phyloP scores from a whole-genome alignment of 1,140 invertebrate genomes.

The Drosophila prosaltans region DNA sequence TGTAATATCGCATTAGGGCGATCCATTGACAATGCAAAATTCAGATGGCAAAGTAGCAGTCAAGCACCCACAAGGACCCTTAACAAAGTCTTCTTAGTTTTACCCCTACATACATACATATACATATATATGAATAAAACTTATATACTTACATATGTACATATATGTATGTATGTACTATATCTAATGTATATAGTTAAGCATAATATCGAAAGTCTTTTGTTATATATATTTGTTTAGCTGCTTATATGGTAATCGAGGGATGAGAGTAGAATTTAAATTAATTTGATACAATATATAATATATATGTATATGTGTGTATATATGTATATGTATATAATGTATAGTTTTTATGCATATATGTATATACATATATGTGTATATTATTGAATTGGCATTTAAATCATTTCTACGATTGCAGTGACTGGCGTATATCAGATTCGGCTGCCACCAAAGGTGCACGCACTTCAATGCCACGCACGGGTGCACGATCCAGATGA shows the following conservation, averaged over 20 bases:
- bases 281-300: not conserved
- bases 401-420: slow-evolving; percentile 55
- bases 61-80: slow-evolving; percentile 9
- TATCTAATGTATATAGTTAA: slow-evolving; percentile 5
- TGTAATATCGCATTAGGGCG: slow-evolving; percentile 70
- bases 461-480: slow-evolving; percentile 87
- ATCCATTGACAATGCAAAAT: slow-evolving; percentile 24
- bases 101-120: not conserved
- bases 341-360: not conserved
- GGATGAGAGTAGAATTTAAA: slow-evolving; percentile 7
- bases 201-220: slow-evolving; percentile 15
- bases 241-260: slow-evolving; percentile 42
- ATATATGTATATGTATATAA: not conserved
- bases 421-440: slow-evolving; percentile 84
- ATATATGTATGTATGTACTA: not conserved
- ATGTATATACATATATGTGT: not conserved
- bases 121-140: not conserved
- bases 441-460: slow-evolving; percentile 87
- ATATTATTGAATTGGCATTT: too few relatives aligned
- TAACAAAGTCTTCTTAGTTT: slow-evolving; percentile 6
- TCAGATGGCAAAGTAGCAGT: not conserved
- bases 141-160: not conserved
- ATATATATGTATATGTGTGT: not conserved
- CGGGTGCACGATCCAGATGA: slow-evolving; percentile 87
- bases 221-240: slow-evolving; percentile 40